Conservation (phyloP, 2,113 vertebrate species). For the Amblyornis subalaris region DNA sequence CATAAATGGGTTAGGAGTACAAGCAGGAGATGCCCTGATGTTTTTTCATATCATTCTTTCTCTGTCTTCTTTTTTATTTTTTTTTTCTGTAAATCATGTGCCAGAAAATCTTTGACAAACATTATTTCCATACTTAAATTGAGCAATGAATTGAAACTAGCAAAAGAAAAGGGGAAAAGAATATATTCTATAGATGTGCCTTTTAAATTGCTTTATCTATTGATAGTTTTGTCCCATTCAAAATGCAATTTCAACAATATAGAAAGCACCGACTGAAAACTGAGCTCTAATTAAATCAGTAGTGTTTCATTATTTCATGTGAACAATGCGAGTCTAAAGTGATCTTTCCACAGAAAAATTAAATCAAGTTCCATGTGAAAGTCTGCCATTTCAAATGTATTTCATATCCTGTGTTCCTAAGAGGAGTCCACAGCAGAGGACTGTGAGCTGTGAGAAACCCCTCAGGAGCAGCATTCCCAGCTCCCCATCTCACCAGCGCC, state of each 20-base stretch:
- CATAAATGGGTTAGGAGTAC: conserved; percentile 63
- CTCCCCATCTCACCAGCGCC: not conserved
- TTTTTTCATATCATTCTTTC: not conserved
- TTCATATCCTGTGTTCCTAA: not conserved
- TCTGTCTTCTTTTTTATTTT: not conserved
- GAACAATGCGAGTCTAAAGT: conserved; percentile 54
- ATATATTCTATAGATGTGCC: conserved; percentile 24
- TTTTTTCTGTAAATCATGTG: conserved; percentile 41
- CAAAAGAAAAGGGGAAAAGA: conserved; percentile 6
- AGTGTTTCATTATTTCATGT: conserved; percentile 58
- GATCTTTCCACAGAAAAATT: conserved; percentile 63
- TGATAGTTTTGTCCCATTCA: conserved; percentile 54
- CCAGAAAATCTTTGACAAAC: conserved; percentile 64
- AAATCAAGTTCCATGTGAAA: conserved; percentile 53
- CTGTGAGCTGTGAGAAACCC: not conserved
- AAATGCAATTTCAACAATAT: conserved; percentile 64
- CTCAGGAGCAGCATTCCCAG: not conserved
- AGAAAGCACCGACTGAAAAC: conserved; percentile 49
- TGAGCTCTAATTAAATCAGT: conserved; percentile 70
- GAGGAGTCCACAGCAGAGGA: not conserved
- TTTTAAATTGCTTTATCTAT: conserved; percentile 65
- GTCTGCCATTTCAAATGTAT: conserved; percentile 24
- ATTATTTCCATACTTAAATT: conserved; percentile 68
- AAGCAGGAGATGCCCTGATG: conserved; percentile 28
- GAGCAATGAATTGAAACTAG: conserved; percentile 57